These are phyloP conservation scores for Caenorhabditis inopinata DNA, from an alignment of 1,140 invertebrate species.

Conservation along the genomic window DNA sequence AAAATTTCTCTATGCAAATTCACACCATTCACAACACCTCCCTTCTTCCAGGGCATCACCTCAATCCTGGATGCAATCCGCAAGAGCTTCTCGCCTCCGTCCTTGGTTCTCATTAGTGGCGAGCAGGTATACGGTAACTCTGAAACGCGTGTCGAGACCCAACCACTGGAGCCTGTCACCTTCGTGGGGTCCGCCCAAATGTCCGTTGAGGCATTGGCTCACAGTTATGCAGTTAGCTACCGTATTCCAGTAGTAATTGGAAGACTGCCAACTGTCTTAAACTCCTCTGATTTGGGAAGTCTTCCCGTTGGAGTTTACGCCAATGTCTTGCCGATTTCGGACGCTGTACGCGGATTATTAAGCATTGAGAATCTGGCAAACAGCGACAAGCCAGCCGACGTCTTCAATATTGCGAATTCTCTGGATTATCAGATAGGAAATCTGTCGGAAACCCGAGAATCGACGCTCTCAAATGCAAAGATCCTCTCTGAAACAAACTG, in stretches of 20 bases:
- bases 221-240: constrained; percentile 44
- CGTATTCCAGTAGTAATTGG: constrained; percentile 24
- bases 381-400: background rate
- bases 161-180: background rate
- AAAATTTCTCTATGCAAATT: too few relatives aligned
- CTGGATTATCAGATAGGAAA: background rate
- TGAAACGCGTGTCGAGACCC: background rate
- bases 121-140: background rate
- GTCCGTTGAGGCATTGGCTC: constrained; percentile 43
- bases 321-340: background rate
- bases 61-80: background rate
- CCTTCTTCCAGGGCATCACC: background rate
- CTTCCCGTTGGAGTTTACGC: too few relatives aligned
- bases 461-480: background rate
- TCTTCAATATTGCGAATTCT: background rate
- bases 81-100: background rate
- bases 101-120: background rate
- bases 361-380: background rate
- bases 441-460: background rate
- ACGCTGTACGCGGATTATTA: background rate
- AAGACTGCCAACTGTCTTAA: constrained; percentile 1
- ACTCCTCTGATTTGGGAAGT: too few relatives aligned
- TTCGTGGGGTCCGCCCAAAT: constrained; percentile 26
- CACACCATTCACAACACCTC: background rate
- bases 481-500: background rate